These are phyloP conservation scores for Amblyopsis hoosieri DNA, from an alignment of 2,797 vertebrate species.

Conservation along the genomic window DNA sequence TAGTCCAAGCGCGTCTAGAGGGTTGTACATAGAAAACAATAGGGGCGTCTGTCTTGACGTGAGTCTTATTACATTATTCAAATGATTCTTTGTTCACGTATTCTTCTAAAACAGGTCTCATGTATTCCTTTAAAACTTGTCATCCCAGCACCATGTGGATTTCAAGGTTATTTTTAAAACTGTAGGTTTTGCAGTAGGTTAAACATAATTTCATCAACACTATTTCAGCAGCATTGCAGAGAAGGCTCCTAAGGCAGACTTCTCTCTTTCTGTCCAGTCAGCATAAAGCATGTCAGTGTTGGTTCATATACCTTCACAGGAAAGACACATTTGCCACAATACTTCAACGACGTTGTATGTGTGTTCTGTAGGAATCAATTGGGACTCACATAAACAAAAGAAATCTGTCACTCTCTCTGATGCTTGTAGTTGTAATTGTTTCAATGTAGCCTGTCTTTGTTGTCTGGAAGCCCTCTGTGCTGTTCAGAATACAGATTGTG, in stretches of 20 bases:
- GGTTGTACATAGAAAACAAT: no score
- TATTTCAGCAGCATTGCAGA: conserved; percentile 59
- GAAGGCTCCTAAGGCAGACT: conserved; percentile 57
- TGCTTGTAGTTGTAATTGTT: conserved; percentile 11
- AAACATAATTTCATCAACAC: conserved; percentile 64
- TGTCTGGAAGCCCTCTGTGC: conserved; percentile 11
- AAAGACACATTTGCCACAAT: conserved; percentile 17
- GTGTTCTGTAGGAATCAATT: conserved; percentile 38
- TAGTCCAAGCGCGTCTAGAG: no score
- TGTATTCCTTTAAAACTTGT: conserved; percentile 24
- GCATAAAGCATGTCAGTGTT: conserved; percentile 43
- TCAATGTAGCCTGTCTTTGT: conserved; percentile 18
- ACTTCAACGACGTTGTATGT: conserved; percentile 39
- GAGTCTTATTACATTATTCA: no score
- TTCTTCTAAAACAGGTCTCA: conserved; percentile 13
- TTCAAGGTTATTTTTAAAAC: conserved; percentile 38
- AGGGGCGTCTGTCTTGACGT: no score
- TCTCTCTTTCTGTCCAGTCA: conserved; percentile 66
- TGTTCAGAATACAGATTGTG: conserved; percentile 33
- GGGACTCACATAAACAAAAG: conserved; percentile 34
- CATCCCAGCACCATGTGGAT: conserved; percentile 26
- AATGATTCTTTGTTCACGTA: no score
- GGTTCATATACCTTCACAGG: conserved; percentile 36
- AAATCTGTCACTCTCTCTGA: conserved; percentile 32
- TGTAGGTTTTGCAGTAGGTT: conserved; percentile 45